Conservation (phyloP, 1,140 invertebrate species). For the Ladona fulva region DNA sequence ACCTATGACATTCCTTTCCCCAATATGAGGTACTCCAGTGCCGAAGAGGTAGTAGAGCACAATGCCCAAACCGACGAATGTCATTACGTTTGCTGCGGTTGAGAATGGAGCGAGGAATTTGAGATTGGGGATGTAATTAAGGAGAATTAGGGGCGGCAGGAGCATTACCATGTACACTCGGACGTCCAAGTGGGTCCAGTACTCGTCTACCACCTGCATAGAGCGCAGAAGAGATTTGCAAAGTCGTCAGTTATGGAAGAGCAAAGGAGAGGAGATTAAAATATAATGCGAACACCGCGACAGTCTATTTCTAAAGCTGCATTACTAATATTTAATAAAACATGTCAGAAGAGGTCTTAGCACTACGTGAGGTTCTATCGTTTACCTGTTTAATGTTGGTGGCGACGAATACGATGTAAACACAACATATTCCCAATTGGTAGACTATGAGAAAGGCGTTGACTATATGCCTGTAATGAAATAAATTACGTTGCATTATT, state of each 20-base stretch:
- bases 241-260: not conserved
- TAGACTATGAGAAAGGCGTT: conserved; percentile 70
- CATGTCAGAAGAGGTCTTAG: no score
- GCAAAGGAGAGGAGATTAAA: not conserved
- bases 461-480: conserved; percentile 40
- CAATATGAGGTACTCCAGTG: conserved; percentile 29
- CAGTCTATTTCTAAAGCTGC: no score
- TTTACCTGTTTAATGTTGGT: conserved; percentile 56
- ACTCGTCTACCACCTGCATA: conserved; percentile 38
- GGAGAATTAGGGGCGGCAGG: conserved; percentile 54
- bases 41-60: conserved; percentile 47
- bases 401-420: conserved; percentile 79
- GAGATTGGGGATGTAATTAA: conserved; percentile 66
- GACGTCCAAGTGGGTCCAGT: conserved; percentile 31
- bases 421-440: conserved; percentile 82
- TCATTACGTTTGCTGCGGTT: conserved; percentile 63
- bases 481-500: not conserved
- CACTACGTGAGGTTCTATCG: no score
- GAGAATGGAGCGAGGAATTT: conserved; percentile 75
- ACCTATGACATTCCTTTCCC: conserved; percentile 46
- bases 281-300: conserved; percentile 9
- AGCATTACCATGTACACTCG: conserved; percentile 51
- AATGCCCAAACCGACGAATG: conserved; percentile 57
- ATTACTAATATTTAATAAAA: no score
- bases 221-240: no score